Evolutionary conservation across 2,888 invertebrate species (phyloP).

Genomic region (Holacanthella duospinosa): DNA sequence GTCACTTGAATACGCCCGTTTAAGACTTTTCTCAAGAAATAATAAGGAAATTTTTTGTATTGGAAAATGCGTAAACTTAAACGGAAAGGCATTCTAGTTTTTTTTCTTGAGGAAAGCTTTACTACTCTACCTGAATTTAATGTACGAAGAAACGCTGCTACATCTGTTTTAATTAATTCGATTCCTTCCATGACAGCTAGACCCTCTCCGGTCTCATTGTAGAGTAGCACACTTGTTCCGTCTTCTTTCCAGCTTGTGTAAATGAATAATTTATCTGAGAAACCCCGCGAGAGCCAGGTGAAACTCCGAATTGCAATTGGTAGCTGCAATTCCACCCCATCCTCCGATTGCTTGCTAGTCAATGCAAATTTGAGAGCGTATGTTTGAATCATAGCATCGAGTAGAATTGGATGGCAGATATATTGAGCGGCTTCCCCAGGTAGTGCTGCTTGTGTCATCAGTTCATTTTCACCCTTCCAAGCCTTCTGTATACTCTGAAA

Average conservation of each 20-base stretch:
- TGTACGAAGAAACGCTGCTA: background rate
- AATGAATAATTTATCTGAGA: conserved; percentile 10
- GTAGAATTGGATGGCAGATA: conserved; percentile 17
- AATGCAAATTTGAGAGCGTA: background rate
- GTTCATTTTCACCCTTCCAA: conserved; percentile 11
- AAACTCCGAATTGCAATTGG: conserved; percentile 21
- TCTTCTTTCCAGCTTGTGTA: conserved; percentile 12
- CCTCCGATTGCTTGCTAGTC: conserved; percentile 15
- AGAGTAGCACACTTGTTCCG: background rate
- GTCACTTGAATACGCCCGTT: too few relatives aligned
- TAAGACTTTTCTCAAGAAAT: too few relatives aligned
- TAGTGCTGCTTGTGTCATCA: background rate
- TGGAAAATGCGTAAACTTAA: too few relatives aligned
- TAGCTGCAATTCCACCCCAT: conserved; percentile 19
- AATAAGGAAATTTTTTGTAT: too few relatives aligned
- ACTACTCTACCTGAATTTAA: too few relatives aligned
- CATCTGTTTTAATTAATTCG: background rate
- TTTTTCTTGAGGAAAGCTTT: too few relatives aligned
- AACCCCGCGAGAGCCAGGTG: conserved; percentile 14
- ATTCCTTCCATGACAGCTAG: conserved; percentile 8
- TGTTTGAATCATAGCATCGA: conserved; percentile 25
- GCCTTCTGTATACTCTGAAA: conserved; percentile 18
- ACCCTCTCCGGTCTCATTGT: background rate
- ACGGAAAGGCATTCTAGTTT: too few relatives aligned
- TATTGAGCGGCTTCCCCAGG: conserved; percentile 8